Base-by-base conservation (phyloP, 2,888 invertebrate species). In the Chalcosyrphus nemorum region DNA sequence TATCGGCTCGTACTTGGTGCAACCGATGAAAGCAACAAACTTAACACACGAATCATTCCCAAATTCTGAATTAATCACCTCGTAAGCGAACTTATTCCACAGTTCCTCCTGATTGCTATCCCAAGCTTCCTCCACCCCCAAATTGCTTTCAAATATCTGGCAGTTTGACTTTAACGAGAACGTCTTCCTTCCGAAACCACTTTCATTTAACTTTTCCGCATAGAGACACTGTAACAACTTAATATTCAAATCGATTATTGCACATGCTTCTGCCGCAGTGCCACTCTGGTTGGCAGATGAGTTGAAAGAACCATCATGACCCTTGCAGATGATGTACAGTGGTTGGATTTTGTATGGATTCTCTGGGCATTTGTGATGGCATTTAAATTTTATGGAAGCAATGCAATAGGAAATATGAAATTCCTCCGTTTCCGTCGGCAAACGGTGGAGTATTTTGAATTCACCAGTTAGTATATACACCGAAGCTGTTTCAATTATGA, bases 21-120 rank as follows among this genome's bases (percentile, higher is more conserved):
- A 97, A 0, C 97, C 96, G 86, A 98, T 93, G 89, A 98, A 98
- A 0, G 95, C 97, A 74, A 98, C 93, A 92, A 96, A 98, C 91
- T 98, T 99, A 86, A 95, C 93, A 2, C 87, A 86, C 0, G 86
- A 93, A 86, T 94, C 93, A 87, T 93, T 93, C 59, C 94, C 94
- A 61, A 94, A 89, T 43, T 93, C 91, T 0, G 95, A 95, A 70
- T 94, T 93, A 93, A 97, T 95, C 50, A 98, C 92, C 92, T 98
- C 98, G 86, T 95, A 93, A 1, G 96, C 98, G 90, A 97, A 94
- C 89, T 95, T 92, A 87, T 89, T 87, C 98, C 98, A 99, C 57
- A 98, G 91, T 86, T 96, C 95, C 56, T 95, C 93, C 89, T 96
- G 95, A 86, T 93, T 93, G 94, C 96, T 94, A 87, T 93, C 92